These are phyloP conservation scores for Nilaparvata lugens DNA, from an alignment of 1,140 invertebrate genomes.

Conservation along the genomic window DNA sequence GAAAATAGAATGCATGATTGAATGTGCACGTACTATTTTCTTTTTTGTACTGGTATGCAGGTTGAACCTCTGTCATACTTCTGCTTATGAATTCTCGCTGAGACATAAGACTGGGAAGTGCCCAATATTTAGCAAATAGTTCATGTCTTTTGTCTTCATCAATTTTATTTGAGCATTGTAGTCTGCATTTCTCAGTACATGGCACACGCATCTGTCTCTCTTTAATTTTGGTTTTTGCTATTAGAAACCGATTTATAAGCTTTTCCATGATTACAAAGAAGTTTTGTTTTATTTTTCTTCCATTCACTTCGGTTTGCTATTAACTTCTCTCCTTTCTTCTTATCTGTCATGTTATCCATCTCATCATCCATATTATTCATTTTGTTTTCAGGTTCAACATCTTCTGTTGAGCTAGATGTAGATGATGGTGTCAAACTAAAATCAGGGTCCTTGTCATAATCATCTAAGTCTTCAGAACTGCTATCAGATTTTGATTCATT, in stretches of 20 bases:
- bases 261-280: background rate
- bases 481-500: no score
- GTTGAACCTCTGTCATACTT: background rate
- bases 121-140: background rate
- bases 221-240: background rate
- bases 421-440: no score
- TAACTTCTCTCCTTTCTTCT: background rate
- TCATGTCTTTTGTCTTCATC: background rate
- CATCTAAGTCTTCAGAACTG: no score
- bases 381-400: no score
- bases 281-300: background rate
- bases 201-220: background rate
- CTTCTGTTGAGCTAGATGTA: no score
- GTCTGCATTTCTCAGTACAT: background rate
- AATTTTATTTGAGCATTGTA: background rate
- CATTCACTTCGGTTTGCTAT: background rate
- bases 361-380: no score
- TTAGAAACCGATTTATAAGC: background rate
- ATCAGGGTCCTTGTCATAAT: no score
- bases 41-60: background rate
- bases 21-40: no score
- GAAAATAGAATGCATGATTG: background rate
- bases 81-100: background rate
- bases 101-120: background rate
- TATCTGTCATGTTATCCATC: no score